These are phyloP conservation scores for Tympanoctomys barrerae DNA, from an alignment of 2,797 vertebrate genomes.

Conservation along the genomic window DNA sequence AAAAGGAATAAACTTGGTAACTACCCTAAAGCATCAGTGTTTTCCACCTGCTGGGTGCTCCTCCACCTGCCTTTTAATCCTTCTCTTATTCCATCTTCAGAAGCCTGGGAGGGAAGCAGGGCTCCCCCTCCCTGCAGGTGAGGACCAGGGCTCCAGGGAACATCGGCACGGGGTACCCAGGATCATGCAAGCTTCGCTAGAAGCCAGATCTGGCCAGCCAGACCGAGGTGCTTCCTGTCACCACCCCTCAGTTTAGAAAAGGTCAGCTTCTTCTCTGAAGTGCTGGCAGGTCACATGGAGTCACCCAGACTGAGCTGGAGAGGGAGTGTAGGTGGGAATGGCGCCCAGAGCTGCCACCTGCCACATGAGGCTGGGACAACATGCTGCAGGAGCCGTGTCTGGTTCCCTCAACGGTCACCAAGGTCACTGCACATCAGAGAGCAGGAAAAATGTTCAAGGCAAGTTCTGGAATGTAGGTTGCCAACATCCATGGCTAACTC, in stretches of 20 bases:
- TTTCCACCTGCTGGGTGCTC: not conserved
- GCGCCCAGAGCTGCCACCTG: slow-evolving; percentile 71
- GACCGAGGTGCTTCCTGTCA: not conserved
- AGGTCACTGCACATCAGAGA: slow-evolving; percentile 50
- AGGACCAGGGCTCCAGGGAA: not conserved
- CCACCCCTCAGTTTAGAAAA: not conserved
- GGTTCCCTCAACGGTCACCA: slow-evolving; percentile 34
- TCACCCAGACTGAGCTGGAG: slow-evolving; percentile 23
- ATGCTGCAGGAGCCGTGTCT: not conserved
- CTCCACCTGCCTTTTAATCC: not conserved
- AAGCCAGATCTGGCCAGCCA: not conserved
- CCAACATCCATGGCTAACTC: not conserved
- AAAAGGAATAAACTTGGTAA: not conserved
- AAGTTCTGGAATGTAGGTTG: not conserved
- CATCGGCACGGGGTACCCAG: not conserved
- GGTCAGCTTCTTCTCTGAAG: not conserved
- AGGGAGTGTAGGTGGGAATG: not conserved
- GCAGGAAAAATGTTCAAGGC: not conserved
- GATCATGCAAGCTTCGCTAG: not conserved
- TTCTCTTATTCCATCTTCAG: not conserved
- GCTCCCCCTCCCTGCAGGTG: not conserved
- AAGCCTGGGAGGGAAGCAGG: not conserved
- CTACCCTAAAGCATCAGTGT: not conserved
- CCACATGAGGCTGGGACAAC: slow-evolving; percentile 11
- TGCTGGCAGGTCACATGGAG: not conserved